phyloP scores from a whole-genome alignment of 2,888 invertebrate species.

The Digitonthophagus gazella region DNA sequence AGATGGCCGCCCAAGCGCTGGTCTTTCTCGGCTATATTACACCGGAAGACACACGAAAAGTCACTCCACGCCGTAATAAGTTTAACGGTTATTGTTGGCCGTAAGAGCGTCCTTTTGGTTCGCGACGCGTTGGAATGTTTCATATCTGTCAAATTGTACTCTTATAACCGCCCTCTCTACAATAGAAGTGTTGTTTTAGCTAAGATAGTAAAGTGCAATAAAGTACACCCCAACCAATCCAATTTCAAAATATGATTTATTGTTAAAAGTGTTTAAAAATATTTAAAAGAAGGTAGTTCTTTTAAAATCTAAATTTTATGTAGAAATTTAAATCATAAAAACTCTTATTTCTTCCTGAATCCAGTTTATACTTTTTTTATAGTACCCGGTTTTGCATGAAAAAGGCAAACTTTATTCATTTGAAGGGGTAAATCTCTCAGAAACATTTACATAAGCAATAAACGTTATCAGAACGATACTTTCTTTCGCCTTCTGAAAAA shows the following conservation, averaged over 20 bases:
- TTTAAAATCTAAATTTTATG: too few species aligned
- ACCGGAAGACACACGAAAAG: not conserved
- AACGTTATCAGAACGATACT: conserved; percentile 13
- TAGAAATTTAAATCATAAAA: too few species aligned
- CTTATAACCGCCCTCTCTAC: not conserved
- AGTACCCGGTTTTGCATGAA: not conserved
- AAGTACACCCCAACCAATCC: not conserved
- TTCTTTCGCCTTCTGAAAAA: conserved; percentile 8
- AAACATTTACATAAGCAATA: conserved; percentile 15
- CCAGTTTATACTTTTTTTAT: not conserved
- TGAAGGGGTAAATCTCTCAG: conserved; percentile 6
- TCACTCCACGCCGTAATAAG: not conserved
- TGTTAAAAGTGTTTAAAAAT: not conserved
- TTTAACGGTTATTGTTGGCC: not conserved
- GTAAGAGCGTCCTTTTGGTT: not conserved
- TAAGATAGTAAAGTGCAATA: too few species aligned
- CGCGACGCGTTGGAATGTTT: not conserved
- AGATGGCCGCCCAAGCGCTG: not conserved
- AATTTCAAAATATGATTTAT: not conserved
- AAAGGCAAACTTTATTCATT: conserved; percentile 10
- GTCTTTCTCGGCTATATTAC: not conserved
- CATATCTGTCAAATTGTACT: not conserved
- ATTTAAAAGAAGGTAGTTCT: not conserved
- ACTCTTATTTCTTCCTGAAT: not conserved
- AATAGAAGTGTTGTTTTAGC: not conserved